phyloP scores from a whole-genome alignment of 2,888 invertebrate species.

The Bombylius major region DNA sequence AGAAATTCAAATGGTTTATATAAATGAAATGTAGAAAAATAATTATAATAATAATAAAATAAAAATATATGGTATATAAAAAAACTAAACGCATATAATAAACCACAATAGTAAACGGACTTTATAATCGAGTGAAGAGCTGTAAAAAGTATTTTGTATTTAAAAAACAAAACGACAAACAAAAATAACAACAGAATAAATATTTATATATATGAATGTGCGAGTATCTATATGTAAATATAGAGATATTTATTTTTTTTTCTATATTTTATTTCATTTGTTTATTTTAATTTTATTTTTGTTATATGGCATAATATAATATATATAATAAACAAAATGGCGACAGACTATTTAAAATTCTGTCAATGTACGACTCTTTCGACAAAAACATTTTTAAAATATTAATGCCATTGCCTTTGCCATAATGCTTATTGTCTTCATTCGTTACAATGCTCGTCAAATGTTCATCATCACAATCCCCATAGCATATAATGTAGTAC shows the following conservation, averaged over 20 bases:
- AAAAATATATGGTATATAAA: not conserved
- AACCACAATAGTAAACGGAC: not conserved
- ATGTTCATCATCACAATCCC: no score
- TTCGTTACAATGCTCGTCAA: not conserved
- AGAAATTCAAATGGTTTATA: not conserved
- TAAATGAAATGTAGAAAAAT: not conserved
- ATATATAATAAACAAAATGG: constrained; percentile 11
- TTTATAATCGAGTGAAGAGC: not conserved
- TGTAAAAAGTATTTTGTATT: not conserved
- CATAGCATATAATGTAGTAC: no score
- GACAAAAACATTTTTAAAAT: constrained; percentile 17
- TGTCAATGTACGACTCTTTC: constrained; percentile 14
- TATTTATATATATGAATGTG: not conserved
- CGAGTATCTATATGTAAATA: not conserved
- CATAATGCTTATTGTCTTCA: constrained; percentile 8
- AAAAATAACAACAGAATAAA: not conserved
- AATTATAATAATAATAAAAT: not conserved
- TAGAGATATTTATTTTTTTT: not conserved
- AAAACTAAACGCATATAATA: not conserved
- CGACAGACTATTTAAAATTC: constrained; percentile 16
- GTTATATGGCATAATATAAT: constrained; percentile 9
- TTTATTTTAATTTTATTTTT: not conserved
- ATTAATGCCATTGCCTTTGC: constrained; percentile 12
- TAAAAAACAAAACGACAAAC: not conserved
- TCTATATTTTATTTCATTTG: not conserved